Evolutionary conservation across 2,113 vertebrate species (phyloP), one percentile per base, ranked within the genome.

Genomic region (Microcebus tavaratra): DNA sequence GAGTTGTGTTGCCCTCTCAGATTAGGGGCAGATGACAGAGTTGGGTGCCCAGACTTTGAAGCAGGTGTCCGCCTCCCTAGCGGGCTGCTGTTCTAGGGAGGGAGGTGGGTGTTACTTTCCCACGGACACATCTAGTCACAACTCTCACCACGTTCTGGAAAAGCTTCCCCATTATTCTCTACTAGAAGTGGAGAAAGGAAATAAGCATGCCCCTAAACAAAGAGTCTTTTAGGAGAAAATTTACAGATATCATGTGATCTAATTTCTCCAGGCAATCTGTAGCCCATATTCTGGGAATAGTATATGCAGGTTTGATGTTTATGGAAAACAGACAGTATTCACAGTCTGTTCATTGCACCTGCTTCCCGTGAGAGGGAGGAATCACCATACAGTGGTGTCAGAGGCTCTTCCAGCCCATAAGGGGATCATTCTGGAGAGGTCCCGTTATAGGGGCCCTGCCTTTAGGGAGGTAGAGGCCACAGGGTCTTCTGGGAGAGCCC

Each of bases 81-180:
- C 2, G 14, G 50, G 48, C 34, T 36, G 21, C 55, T 53, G 36
- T 36, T 82, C 39, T 18, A 21, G 57, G 18, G 3, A 12, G 14
- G 1, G 42, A 73, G 18, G 29, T 31, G 15, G 0, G 2, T 42
- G 12, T 36, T 29, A 55, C 2, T 11, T 78, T n/a, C 29, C 84
- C 3, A 0, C 27, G 10, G 21, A 75, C 34, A n/a, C 14, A 23
- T n/a, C n/a, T 10, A 13, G 0, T 34, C 67, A 0, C 20, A 34
- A 70, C 50, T 68, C 88, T 79, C 12, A 50, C 9, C 67, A 48
- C 45, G 25, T 39, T 94, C 70, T 90, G 34, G 61, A 55, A 27
- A 81, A 21, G 8, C 5, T 42, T 76, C 61, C 36, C 57, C 65
- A 50, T 27, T 23, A 17, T 82, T 27, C 61, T 78, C 70, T 45